A percentile compares a stretch with the other conserved stretches of the same genome.
Evolutionary conservation across 2,113 vertebrate genomes (phyloP).

Genomic region (Amazona guildingii): DNA sequence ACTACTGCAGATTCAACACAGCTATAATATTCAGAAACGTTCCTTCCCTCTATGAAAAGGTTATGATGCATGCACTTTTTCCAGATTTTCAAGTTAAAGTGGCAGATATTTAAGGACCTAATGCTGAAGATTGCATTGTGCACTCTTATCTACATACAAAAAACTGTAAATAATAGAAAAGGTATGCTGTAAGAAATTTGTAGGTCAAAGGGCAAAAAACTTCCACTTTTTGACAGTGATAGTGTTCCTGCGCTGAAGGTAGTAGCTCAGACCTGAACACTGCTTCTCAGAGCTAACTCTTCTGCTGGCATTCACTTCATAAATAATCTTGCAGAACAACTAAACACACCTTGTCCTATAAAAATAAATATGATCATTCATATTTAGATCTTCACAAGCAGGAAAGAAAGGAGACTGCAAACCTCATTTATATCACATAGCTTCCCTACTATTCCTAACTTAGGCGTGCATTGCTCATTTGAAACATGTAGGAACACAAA

Average conservation of each 20-base stretch:
- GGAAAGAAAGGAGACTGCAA: background rate
- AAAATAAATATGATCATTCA: background rate
- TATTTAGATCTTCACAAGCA: background rate
- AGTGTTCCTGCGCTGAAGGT: background rate
- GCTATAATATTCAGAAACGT: background rate
- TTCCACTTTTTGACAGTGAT: background rate
- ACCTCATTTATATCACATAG: background rate
- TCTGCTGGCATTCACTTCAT: background rate
- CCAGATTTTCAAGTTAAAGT: background rate
- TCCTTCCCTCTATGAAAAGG: background rate
- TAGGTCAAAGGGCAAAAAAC: background rate
- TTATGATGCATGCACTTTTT: background rate
- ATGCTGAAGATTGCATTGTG: background rate
- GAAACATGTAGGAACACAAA: background rate
- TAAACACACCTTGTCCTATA: background rate
- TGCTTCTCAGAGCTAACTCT: background rate
- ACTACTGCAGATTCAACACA: background rate
- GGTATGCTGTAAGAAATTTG: background rate
- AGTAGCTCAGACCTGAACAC: background rate
- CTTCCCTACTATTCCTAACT: background rate
- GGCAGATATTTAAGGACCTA: background rate
- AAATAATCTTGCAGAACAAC: slow-evolving; percentile 16
- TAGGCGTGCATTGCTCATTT: background rate
- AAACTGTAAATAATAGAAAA: background rate
- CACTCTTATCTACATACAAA: accelerated